Percentiles rank a stretch among this genome's conserved stretches.
Evolutionary conservation across 2,797 vertebrate species (phyloP).

Genomic region (Cheirogaleus major): DNA sequence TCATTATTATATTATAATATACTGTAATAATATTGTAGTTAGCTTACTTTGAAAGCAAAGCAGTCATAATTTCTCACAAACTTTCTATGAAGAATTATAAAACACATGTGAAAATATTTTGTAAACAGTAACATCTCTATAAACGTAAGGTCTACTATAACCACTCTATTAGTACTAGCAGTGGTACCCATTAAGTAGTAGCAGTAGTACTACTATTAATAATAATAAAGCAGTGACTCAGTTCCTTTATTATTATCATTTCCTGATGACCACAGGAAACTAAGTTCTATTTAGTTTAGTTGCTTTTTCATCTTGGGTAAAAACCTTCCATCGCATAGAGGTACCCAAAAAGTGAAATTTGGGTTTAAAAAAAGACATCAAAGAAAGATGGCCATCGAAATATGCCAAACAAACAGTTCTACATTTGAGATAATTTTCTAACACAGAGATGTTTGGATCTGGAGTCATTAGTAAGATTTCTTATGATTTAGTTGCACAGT

Average conservation of each 20-base stretch:
- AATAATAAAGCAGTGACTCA: not conserved
- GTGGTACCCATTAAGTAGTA: not conserved
- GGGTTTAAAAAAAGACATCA: not conserved
- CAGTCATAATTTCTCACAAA: not conserved
- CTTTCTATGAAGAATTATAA: not conserved
- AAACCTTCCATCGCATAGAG: not conserved
- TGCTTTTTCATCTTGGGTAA: not conserved
- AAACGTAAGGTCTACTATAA: not conserved
- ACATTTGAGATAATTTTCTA: not conserved
- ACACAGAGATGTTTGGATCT: not conserved
- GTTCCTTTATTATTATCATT: not conserved
- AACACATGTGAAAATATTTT: not conserved
- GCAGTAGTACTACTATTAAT: not conserved
- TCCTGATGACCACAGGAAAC: no score
- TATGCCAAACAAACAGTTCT: not conserved
- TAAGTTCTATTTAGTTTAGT: not conserved
- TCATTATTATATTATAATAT: not conserved
- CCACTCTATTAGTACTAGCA: not conserved
- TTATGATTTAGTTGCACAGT: not conserved
- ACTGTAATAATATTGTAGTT: not conserved
- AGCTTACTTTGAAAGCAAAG: conserved; percentile 18
- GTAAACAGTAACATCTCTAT: not conserved
- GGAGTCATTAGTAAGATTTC: not conserved
- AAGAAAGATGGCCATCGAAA: not conserved
- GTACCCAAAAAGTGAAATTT: not conserved